A percentile compares a stretch with the other conserved stretches of the same genome.
Conservation (phyloP, 2,113 vertebrate species). For the Capreolus pygargus region DNA sequence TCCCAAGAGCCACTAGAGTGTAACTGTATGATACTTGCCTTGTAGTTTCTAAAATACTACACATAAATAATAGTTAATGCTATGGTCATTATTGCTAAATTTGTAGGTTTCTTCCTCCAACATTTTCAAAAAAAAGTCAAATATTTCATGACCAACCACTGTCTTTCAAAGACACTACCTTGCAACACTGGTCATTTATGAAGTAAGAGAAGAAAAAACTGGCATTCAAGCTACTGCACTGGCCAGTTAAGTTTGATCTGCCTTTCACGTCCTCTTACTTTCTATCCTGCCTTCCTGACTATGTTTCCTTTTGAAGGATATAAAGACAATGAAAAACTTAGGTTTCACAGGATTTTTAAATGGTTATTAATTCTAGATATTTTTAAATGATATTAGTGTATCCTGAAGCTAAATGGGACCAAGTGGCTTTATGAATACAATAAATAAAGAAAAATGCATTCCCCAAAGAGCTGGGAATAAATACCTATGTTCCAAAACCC, state of each 20-base stretch:
- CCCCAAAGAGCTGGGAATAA: neutral
- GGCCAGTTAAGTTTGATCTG: too few species aligned
- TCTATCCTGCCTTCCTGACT: neutral
- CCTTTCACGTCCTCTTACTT: neutral
- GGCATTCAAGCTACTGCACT: neutral
- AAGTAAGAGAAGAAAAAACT: neutral
- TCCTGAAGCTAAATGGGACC: neutral
- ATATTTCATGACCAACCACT: neutral
- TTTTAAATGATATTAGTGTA: neutral
- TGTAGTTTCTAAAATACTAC: neutral
- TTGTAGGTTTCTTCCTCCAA: neutral
- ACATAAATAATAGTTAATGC: neutral
- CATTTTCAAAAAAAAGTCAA: constrained; percentile 14
- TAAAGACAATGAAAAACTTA: neutral
- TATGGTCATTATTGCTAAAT: neutral
- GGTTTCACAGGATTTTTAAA: neutral
- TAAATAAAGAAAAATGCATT: constrained; percentile 31
- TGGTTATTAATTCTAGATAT: neutral
- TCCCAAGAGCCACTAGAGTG: neutral
- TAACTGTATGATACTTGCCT: neutral
- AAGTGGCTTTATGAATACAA: neutral
- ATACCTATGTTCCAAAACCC: neutral
- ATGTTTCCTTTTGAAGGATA: neutral
- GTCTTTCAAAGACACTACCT: neutral
- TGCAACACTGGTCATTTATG: neutral